Percentiles rank a stretch among this genome's conserved stretches.
Evolutionary conservation across 2,797 vertebrate species (phyloP).

Genomic region (Siniperca scherzeri): DNA sequence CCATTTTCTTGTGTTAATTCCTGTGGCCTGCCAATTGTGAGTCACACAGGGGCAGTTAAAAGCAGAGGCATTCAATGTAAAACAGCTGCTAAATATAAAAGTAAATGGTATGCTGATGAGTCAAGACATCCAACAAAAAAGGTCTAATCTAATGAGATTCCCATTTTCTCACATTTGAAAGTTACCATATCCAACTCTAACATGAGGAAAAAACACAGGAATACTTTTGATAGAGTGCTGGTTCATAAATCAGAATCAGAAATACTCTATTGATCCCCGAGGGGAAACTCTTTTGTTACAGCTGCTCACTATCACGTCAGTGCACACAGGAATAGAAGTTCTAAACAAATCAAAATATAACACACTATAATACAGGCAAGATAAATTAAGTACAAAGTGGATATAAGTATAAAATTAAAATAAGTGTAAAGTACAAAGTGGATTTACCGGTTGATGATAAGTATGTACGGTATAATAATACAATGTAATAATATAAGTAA

Average conservation of each 20-base stretch:
- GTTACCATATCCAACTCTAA: background rate
- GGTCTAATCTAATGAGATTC: background rate
- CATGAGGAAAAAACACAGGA: background rate
- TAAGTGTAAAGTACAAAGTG: too few species aligned
- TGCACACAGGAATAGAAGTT: too few species aligned
- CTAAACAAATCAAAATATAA: too few species aligned
- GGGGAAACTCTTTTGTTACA: too few species aligned
- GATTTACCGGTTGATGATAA: too few species aligned
- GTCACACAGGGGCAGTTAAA: slow-evolving; percentile 38
- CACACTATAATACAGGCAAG: too few species aligned
- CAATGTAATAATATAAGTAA: too few species aligned
- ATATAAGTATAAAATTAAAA: too few species aligned
- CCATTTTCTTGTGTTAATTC: slow-evolving; percentile 54
- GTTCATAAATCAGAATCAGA: background rate
- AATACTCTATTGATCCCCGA: too few species aligned
- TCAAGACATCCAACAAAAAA: background rate
- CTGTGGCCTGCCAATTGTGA: slow-evolving; percentile 22
- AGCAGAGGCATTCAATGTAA: slow-evolving; percentile 19
- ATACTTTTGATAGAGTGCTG: background rate
- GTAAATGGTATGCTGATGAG: background rate
- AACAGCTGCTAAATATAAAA: background rate
- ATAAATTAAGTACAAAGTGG: too few species aligned
- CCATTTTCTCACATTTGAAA: background rate
- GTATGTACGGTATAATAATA: too few species aligned
- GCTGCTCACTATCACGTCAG: too few species aligned